Conservation (phyloP, 2,797 vertebrate species). For the Pseudochirops cupreus region DNA sequence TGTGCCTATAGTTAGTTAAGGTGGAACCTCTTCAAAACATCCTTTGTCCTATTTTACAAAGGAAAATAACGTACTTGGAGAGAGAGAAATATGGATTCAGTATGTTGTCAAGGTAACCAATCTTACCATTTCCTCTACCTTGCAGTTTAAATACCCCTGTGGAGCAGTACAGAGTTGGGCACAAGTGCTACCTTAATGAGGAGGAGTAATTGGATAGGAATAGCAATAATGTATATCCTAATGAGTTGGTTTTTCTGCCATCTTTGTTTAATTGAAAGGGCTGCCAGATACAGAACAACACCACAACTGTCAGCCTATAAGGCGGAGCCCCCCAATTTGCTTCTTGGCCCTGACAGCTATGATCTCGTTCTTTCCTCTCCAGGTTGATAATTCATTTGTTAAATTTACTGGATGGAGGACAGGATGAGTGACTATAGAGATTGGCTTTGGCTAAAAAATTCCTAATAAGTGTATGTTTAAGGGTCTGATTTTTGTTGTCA, state of each 20-base stretch:
- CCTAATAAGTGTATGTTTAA: neutral
- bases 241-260: neutral
- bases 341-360: neutral
- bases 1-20: neutral
- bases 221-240: neutral
- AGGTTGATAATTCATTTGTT: neutral
- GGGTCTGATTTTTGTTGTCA: neutral
- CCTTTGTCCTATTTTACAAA: slow-evolving; percentile 48
- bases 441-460: neutral
- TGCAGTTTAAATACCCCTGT: slow-evolving; percentile 81
- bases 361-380: neutral
- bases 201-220: slow-evolving; percentile 79
- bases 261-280: slow-evolving; percentile 14
- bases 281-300: neutral
- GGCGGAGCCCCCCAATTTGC: neutral
- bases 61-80: slow-evolving; percentile 74
- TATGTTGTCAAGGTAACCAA: slow-evolving; percentile 78
- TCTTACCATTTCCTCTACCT: slow-evolving; percentile 71
- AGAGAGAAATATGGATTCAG: slow-evolving; percentile 67
- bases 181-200: slow-evolving; percentile 73
- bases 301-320: neutral
- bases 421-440: neutral
- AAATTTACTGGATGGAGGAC: neutral
- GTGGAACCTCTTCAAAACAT: slow-evolving; percentile 26
- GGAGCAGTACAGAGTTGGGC: slow-evolving; percentile 46